These are phyloP conservation scores for Diprion similis DNA, from an alignment of 1,140 invertebrate species.

Conservation along the genomic window DNA sequence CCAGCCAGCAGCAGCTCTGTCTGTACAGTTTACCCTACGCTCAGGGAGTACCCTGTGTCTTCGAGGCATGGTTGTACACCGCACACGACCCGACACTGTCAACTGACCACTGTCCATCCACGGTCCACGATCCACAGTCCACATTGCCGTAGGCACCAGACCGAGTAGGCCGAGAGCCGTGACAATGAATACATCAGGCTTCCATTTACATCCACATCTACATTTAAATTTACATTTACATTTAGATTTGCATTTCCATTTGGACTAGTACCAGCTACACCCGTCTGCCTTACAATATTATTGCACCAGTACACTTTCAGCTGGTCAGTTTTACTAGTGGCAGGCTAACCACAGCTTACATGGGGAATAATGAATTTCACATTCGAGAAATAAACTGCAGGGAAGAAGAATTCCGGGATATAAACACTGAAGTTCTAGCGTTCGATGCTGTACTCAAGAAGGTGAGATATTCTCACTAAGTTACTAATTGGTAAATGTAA, in stretches of 20 bases:
- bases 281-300: no score
- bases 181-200: not conserved
- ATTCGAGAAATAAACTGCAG: no score
- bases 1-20: no score
- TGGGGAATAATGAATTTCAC: no score
- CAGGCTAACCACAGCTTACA: no score
- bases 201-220: constrained; percentile 5
- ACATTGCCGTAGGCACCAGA: not conserved
- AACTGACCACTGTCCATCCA: constrained; percentile 5
- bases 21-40: not conserved
- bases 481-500: no score
- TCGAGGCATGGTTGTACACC: not conserved
- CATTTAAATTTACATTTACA: not conserved
- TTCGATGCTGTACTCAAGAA: no score
- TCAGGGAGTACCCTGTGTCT: constrained; percentile 1
- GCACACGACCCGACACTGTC: not conserved
- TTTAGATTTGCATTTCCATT: constrained; percentile 4
- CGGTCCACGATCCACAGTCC: not conserved
- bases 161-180: not conserved
- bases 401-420: no score
- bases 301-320: no score
- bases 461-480: no score
- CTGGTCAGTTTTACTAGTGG: no score
- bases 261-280: not conserved
- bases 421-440: no score